Evolutionary conservation across 2,888 invertebrate species (phyloP).

Genomic region (Elysia crispata): DNA sequence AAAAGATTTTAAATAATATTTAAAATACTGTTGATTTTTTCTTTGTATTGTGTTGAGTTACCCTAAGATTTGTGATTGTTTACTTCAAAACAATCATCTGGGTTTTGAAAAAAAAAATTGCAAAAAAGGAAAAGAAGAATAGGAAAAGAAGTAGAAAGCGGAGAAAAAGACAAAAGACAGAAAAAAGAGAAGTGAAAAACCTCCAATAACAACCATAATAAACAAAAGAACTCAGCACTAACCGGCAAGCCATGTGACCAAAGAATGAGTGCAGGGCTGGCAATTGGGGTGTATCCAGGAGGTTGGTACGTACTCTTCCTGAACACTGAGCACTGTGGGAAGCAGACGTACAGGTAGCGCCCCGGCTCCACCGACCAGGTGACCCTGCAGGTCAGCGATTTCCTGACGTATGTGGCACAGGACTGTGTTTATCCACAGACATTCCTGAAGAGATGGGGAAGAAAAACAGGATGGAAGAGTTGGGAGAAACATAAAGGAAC

Average conservation of each 20-base stretch:
- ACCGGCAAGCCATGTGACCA: constrained; percentile 75
- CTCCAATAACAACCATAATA: no score
- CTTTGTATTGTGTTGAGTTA: no score
- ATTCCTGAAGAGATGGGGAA: constrained; percentile 68
- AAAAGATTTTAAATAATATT: no score
- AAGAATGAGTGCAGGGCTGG: constrained; percentile 74
- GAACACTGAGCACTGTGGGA: constrained; percentile 65
- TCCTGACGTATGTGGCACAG: constrained; percentile 73
- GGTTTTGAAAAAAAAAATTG: no score
- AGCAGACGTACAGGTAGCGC: constrained; percentile 65
- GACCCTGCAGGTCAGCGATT: constrained; percentile 66
- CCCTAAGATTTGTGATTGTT: no score
- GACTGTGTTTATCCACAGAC: constrained; percentile 73
- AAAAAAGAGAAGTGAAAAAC: no score
- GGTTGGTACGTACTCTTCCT: constrained; percentile 73
- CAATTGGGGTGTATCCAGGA: constrained; percentile 75
- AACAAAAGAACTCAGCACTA: constrained; percentile 45
- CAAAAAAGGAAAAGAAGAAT: no score
- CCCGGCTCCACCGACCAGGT: constrained; percentile 69
- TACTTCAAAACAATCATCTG: no score
- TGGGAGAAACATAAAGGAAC: neutral
- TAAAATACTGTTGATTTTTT: no score
- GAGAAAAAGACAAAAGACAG: no score
- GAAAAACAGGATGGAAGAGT: neutral
- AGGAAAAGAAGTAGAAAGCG: no score